These are phyloP conservation scores for rat (Rattus norvegicus) DNA, from an alignment of 2,113 vertebrate genomes.

Conservation along the genomic window GRCr8 NC_086026.1:63237001-63237500, in stretches of 20 bases:
- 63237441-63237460: conserved; percentile 1
- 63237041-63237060: too few relatives aligned
- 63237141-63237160: neutral
- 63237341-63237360: neutral
- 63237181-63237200: neutral
- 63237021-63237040: neutral
- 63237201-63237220: neutral
- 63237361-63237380: neutral
- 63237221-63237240: neutral
- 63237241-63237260: neutral
- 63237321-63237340: conserved; percentile 43
- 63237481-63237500: conserved; percentile 31
- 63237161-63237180: neutral
- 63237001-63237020: neutral
- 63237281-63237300: neutral
- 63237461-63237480: conserved; percentile 12
- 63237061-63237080: neutral
- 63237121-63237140: too few relatives aligned
- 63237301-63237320: neutral
- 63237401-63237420: neutral
- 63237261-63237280: neutral
- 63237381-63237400: neutral
- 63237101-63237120: too few relatives aligned
- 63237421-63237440: neutral
- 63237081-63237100: neutral